These are phyloP conservation scores for Aphrophora alni DNA, from an alignment of 2,888 invertebrate species.

Conservation along the genomic window DNA sequence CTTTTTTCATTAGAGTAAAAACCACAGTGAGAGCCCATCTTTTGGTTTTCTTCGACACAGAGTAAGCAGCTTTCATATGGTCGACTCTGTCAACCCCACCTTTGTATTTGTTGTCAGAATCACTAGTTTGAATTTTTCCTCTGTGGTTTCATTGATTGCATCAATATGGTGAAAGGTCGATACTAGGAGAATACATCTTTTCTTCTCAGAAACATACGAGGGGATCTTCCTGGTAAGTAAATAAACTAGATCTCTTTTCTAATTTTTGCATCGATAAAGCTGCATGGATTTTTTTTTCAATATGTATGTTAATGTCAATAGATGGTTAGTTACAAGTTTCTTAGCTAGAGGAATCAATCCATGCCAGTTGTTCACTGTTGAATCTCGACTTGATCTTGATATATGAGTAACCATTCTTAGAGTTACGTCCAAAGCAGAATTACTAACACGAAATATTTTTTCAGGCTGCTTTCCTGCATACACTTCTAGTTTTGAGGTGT, in stretches of 20 bases:
- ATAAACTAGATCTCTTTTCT: background rate
- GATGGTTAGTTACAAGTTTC: background rate
- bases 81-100: background rate
- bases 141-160: background rate
- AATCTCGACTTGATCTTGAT: background rate
- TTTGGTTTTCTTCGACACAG: background rate
- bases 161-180: background rate
- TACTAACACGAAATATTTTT: background rate
- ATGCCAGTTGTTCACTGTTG: background rate
- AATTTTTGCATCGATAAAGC: slow-evolving; percentile 4
- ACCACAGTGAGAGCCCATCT: background rate
- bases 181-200: background rate
- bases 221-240: background rate
- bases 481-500: background rate
- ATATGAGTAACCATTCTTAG: background rate
- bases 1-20: background rate
- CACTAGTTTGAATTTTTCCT: background rate
- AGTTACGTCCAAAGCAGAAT: background rate
- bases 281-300: background rate
- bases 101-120: background rate
- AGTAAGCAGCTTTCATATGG: background rate
- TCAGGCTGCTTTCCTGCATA: background rate
- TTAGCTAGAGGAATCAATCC: background rate
- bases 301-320: background rate
- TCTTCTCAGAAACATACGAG: background rate